phyloP scores from a whole-genome alignment of 2,888 invertebrate species.

The Lutraria lutraria region DNA sequence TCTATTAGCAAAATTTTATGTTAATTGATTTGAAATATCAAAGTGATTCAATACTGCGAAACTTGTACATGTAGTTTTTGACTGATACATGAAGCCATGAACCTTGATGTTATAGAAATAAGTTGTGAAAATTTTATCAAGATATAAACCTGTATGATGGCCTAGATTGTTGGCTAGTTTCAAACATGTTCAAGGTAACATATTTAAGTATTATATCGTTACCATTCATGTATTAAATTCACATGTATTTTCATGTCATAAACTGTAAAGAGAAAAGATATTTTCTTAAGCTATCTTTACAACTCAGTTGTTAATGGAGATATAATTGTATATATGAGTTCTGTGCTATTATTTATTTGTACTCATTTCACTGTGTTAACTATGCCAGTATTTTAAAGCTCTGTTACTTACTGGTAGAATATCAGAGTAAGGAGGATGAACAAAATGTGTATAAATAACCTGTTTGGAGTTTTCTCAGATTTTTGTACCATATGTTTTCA shows the following conservation, averaged over 20 bases:
- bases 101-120: neutral
- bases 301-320: neutral
- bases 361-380: slow-evolving; percentile 19
- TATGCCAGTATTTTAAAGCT: slow-evolving; percentile 1
- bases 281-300: neutral
- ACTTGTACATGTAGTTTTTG: too few relatives aligned
- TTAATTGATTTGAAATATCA: too few relatives aligned
- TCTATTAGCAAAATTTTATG: too few relatives aligned
- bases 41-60: too few relatives aligned
- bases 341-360: slow-evolving; percentile 13
- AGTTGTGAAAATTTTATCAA: neutral
- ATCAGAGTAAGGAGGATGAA: neutral
- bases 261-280: slow-evolving; percentile 17
- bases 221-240: slow-evolving; percentile 1
- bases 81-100: neutral
- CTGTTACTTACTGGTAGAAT: neutral
- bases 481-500: neutral
- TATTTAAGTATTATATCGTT: neutral
- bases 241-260: neutral
- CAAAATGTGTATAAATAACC: neutral
- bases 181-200: neutral
- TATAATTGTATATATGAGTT: neutral
- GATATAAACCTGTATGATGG: neutral
- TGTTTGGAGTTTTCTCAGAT: neutral
- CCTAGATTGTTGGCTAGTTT: neutral